These are phyloP conservation scores for Psephotus haematonotus DNA, from an alignment of 2,113 vertebrate genomes.

Conservation along the genomic window DNA sequence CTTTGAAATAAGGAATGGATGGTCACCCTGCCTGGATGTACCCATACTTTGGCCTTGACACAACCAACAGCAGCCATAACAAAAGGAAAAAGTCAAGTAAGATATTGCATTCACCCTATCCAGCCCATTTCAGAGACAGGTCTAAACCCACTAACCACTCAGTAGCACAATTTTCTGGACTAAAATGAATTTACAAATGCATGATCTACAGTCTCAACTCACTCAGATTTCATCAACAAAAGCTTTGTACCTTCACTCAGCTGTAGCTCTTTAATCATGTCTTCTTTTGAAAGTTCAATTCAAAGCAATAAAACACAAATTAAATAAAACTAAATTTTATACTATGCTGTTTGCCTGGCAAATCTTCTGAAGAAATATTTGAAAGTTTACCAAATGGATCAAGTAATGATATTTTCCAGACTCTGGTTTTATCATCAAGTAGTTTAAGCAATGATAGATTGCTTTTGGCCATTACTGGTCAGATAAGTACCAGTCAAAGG, in stretches of 20 bases:
- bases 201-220: background rate
- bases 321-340: conserved; percentile 60
- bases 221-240: conserved; percentile 2
- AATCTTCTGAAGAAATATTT: conserved; percentile 62
- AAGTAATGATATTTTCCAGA: conserved; percentile 61
- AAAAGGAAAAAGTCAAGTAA: background rate
- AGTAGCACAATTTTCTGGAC: background rate
- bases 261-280: conserved; percentile 31
- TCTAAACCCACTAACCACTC: background rate
- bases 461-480: conserved; percentile 8
- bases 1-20: background rate
- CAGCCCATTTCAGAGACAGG: background rate
- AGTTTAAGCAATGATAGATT: conserved; percentile 49
- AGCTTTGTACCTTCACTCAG: conserved; percentile 20
- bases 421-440: conserved; percentile 66
- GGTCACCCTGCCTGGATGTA: background rate
- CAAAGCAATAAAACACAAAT: conserved; percentile 9
- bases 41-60: background rate
- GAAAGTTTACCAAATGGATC: conserved; percentile 70
- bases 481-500: conserved; percentile 34
- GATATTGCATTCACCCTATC: background rate
- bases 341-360: conserved; percentile 54
- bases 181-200: background rate
- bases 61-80: background rate
- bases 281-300: conserved; percentile 40